phyloP scores from a whole-genome alignment of 2,888 invertebrate genomes.

The Camponotus fellah region DNA sequence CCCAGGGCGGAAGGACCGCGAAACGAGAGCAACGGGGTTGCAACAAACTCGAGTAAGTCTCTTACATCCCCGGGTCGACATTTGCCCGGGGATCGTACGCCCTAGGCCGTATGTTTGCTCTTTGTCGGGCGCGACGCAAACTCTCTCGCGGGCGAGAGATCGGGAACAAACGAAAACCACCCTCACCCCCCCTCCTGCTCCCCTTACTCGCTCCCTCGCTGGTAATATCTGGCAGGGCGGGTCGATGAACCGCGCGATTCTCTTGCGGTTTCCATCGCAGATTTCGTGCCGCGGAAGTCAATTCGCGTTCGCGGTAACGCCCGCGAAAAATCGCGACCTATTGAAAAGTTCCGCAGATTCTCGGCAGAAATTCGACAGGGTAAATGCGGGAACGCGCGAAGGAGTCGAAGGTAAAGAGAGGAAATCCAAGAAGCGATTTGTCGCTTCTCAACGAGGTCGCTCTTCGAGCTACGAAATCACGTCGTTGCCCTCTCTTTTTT shows the following conservation, averaged over 20 bases:
- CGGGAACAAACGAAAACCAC: slow-evolving; percentile 50
- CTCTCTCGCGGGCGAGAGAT: slow-evolving; percentile 46
- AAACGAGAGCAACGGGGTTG: slow-evolving; percentile 43
- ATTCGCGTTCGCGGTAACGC: slow-evolving; percentile 47
- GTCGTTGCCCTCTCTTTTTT: slow-evolving; percentile 29
- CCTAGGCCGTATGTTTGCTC: slow-evolving; percentile 53
- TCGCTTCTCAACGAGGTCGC: slow-evolving; percentile 52
- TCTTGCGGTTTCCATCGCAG: slow-evolving; percentile 48
- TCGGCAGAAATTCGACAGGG: slow-evolving; percentile 11
- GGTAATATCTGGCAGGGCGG: slow-evolving; percentile 46
- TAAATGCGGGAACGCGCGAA: slow-evolving; percentile 35
- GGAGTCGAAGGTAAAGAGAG: slow-evolving; percentile 47
- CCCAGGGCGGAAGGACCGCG: slow-evolving; percentile 21
- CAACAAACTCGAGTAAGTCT: slow-evolving; percentile 42
- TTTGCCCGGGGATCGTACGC: slow-evolving; percentile 40
- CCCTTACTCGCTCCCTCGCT: neutral
- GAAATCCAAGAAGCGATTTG: slow-evolving; percentile 55
- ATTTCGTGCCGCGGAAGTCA: slow-evolving; percentile 52
- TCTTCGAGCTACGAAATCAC: slow-evolving; percentile 49
- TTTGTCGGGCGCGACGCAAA: slow-evolving; percentile 47
- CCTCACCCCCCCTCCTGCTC: neutral
- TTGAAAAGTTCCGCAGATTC: slow-evolving; percentile 44
- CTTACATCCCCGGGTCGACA: slow-evolving; percentile 37
- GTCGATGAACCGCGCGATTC: slow-evolving; percentile 51
- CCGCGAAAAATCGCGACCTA: slow-evolving; percentile 52